Conservation (phyloP, 2,797 vertebrate species). For the Poecile montanus region DNA sequence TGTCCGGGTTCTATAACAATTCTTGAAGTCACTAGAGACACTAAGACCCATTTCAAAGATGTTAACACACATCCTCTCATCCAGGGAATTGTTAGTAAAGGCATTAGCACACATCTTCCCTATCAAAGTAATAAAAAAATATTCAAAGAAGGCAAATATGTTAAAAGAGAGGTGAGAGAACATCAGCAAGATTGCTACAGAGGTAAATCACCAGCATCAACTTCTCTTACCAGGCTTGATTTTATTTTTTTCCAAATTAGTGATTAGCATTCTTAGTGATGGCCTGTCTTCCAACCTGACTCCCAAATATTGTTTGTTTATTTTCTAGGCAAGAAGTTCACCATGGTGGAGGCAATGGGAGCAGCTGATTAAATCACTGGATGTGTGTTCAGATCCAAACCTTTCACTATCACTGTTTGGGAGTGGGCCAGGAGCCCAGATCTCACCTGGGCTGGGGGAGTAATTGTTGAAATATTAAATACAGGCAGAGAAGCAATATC, state of each 20-base stretch:
- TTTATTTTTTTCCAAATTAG: not conserved
- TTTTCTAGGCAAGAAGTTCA: not conserved
- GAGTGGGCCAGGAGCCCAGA: not conserved
- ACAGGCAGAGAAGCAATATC: not conserved
- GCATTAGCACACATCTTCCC: not conserved
- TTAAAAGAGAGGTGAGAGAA: not conserved
- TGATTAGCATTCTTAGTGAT: too few species aligned
- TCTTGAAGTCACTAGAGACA: not conserved
- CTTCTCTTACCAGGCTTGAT: not conserved
- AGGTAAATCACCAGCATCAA: not conserved
- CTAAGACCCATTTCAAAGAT: not conserved
- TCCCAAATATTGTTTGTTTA: not conserved
- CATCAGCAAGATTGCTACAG: not conserved
- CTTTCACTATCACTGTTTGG: not conserved
- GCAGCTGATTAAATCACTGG: not conserved
- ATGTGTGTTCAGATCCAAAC: not conserved
- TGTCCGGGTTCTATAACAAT: rapidly evolving
- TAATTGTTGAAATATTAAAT: not conserved
- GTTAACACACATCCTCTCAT: not conserved
- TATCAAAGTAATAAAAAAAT: not conserved
- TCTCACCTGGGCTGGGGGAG: not conserved
- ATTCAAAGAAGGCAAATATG: not conserved
- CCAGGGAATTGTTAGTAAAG: not conserved
- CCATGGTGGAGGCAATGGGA: not conserved
- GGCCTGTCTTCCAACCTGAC: not conserved